phyloP scores from a whole-genome alignment of 2,888 invertebrate species.

The Drosophila pullipes region DNA sequence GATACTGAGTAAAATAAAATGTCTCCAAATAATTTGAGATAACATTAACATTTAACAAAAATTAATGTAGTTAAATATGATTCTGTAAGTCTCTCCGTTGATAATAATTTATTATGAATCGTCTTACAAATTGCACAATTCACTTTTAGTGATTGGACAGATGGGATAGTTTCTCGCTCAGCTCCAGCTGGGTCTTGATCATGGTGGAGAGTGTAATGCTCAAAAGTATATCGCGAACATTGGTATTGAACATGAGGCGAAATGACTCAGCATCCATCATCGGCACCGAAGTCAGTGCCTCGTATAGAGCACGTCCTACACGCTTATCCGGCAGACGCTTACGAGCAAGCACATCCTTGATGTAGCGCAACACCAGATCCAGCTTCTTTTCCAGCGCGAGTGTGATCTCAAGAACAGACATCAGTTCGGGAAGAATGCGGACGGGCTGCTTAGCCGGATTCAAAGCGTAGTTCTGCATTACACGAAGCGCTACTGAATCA shows the following conservation, averaged over 20 bases:
- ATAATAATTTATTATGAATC: neutral
- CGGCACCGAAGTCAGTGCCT: slow-evolving; percentile 57
- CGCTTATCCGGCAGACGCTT: slow-evolving; percentile 58
- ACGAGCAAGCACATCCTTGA: slow-evolving; percentile 62
- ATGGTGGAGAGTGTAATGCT: slow-evolving; percentile 53
- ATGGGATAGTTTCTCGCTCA: slow-evolving; percentile 57
- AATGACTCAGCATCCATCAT: slow-evolving; percentile 59
- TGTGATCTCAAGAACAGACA: slow-evolving; percentile 46
- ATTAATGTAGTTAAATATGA: too few relatives aligned
- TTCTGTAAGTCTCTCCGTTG: too few relatives aligned
- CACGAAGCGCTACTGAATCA: slow-evolving; percentile 46
- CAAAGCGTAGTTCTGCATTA: slow-evolving; percentile 49
- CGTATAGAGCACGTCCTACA: slow-evolving; percentile 58
- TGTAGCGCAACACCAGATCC: slow-evolving; percentile 60
- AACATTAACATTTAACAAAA: neutral
- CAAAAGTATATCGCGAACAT: slow-evolving; percentile 49
- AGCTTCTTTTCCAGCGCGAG: slow-evolving; percentile 49
- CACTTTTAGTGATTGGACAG: slow-evolving; percentile 36
- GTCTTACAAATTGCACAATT: neutral
- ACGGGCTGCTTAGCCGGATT: slow-evolving; percentile 33
- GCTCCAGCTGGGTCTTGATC: slow-evolving; percentile 59
- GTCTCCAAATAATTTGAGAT: neutral
- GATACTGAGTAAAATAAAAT: neutral
- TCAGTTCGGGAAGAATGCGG: slow-evolving; percentile 49
- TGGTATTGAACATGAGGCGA: slow-evolving; percentile 48